Percentiles rank a stretch among this genome's conserved stretches.
phyloP scores from a whole-genome alignment of 2,113 vertebrate genomes.

The Callipepla californica region DNA sequence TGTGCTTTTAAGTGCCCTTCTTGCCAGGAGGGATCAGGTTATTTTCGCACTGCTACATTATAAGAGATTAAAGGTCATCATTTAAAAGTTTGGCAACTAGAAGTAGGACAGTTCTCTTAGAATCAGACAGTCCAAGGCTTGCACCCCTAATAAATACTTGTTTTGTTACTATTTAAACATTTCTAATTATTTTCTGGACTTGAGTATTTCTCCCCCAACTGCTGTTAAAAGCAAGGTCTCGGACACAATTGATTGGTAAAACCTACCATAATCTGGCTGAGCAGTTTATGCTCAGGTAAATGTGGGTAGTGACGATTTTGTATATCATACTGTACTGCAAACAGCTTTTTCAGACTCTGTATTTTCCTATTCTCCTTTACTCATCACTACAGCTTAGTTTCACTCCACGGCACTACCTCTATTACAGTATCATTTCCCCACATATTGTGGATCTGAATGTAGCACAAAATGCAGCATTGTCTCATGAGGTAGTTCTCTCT shows the following conservation, averaged over 20 bases:
- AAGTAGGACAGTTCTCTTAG: not conserved
- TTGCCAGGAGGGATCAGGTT: not conserved
- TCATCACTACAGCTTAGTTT: not conserved
- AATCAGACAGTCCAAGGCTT: not conserved
- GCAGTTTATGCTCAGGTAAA: not conserved
- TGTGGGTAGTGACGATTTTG: fast-evolving
- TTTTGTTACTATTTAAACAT: not conserved
- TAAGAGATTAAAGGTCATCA: not conserved
- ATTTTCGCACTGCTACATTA: not conserved
- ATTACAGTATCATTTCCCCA: not conserved
- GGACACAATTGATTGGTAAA: not conserved
- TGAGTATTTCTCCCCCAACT: not conserved
- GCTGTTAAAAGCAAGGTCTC: not conserved
- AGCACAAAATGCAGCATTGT: not conserved
- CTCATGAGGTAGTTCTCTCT: not conserved
- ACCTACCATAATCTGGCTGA: not conserved
- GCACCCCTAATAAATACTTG: not conserved
- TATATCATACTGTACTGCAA: not conserved
- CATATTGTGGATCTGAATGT: not conserved
- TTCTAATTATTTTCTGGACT: not conserved
- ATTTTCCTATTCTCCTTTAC: not conserved
- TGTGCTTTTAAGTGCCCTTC: not conserved
- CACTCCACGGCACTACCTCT: not conserved
- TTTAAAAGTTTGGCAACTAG: not conserved
- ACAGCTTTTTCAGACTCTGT: not conserved